Conservation (phyloP, 2,113 vertebrate species). For the Phaethon lepturus region DNA sequence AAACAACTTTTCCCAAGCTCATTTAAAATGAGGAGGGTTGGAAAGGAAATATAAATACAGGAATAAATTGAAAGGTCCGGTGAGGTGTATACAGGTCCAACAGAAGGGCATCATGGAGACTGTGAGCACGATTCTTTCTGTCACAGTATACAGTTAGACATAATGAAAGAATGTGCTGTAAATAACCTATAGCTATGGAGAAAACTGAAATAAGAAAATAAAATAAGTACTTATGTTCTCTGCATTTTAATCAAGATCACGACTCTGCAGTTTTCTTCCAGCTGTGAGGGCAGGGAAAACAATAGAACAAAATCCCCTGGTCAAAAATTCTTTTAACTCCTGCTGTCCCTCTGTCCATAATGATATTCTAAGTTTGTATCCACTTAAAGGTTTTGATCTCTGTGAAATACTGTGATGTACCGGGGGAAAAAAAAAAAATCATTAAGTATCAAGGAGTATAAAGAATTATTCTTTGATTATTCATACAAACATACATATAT, state of each 20-base stretch:
- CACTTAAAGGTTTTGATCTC: neutral
- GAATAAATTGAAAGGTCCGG: neutral
- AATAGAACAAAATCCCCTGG: neutral
- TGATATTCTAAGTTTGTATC: neutral
- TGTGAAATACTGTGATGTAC: neutral
- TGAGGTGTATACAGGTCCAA: neutral
- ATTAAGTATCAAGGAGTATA: neutral
- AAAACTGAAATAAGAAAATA: slow-evolving; percentile 21
- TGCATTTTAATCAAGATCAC: slow-evolving; percentile 20
- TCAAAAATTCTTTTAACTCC: neutral
- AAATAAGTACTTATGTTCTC: neutral
- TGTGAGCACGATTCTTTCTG: neutral
- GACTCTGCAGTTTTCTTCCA: neutral
- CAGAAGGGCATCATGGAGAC: neutral
- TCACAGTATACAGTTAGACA: neutral
- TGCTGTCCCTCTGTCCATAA: neutral
- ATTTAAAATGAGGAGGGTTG: neutral
- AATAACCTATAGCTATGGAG: neutral
- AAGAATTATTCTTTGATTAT: neutral
- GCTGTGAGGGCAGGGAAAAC: neutral
- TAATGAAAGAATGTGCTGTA: slow-evolving; percentile 10
- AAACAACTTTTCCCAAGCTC: slow-evolving; percentile 19
- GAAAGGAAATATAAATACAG: neutral
- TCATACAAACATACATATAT: neutral
- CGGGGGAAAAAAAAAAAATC: neutral